Evolutionary conservation across 2,797 vertebrate genomes (phyloP).

Genomic region (Cephalopachus bancanus): DNA sequence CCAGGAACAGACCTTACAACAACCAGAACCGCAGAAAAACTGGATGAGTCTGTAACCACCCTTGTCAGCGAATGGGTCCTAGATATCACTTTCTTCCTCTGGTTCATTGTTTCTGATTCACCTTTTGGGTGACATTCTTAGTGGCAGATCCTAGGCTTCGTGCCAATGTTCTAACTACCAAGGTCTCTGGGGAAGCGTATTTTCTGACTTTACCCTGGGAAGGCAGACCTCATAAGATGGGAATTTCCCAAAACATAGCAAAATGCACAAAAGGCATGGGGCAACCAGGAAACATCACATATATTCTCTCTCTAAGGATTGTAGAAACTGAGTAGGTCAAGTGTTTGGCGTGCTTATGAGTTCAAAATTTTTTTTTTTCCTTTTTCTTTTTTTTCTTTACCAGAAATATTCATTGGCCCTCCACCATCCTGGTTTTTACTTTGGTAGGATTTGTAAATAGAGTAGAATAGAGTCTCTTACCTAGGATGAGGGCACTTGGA

Average conservation of each 20-base stretch:
- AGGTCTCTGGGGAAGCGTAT: constrained; percentile 7
- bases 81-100: neutral
- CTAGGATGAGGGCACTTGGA: neutral
- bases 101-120: constrained; percentile 40
- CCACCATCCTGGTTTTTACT: neutral
- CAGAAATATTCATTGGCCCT: neutral
- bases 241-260: neutral
- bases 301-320: neutral
- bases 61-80: neutral
- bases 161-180: neutral
- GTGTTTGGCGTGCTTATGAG: neutral
- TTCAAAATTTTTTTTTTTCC: neutral
- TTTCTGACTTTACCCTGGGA: constrained; percentile 16
- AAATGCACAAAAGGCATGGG: constrained; percentile 19
- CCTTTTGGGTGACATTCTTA: neutral
- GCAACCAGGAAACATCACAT: neutral
- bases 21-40: neutral
- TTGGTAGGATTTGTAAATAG: neutral
- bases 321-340: neutral
- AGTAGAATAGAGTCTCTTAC: neutral
- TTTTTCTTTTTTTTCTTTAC: neutral
- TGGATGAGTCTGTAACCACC: neutral
- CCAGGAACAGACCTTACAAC: neutral
- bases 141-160: neutral
- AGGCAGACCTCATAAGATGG: neutral